phyloP scores from a whole-genome alignment of 2,113 vertebrate genomes.

The Ploceus nigricollis region DNA sequence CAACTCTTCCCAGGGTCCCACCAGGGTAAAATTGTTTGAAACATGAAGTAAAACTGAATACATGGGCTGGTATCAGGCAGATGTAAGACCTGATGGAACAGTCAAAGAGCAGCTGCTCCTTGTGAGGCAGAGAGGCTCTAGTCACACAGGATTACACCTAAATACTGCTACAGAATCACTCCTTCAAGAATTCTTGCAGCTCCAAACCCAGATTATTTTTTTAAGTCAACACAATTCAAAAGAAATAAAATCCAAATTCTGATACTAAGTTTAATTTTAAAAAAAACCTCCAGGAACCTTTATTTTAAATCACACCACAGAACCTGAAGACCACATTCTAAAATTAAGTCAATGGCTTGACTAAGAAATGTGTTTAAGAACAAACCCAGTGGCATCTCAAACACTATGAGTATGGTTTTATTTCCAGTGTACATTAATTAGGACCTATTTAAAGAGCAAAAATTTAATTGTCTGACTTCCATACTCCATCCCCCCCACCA shows the following conservation, averaged over 20 bases:
- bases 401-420: neutral
- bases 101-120: neutral
- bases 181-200: neutral
- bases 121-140: neutral
- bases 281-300: neutral
- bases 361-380: neutral
- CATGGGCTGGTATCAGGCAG: neutral
- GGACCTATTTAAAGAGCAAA: neutral
- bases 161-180: neutral
- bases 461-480: neutral
- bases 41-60: neutral
- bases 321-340: neutral
- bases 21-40: neutral
- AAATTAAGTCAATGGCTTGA: neutral
- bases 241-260: neutral
- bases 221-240: neutral
- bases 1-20: neutral
- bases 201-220: neutral
- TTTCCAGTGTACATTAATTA: neutral
- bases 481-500: neutral
- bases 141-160: fast-evolving
- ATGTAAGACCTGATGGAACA: neutral
- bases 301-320: neutral
- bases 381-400: neutral
- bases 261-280: neutral